phyloP scores from a whole-genome alignment of 2,888 invertebrate species.

The Slavum lentiscoides region DNA sequence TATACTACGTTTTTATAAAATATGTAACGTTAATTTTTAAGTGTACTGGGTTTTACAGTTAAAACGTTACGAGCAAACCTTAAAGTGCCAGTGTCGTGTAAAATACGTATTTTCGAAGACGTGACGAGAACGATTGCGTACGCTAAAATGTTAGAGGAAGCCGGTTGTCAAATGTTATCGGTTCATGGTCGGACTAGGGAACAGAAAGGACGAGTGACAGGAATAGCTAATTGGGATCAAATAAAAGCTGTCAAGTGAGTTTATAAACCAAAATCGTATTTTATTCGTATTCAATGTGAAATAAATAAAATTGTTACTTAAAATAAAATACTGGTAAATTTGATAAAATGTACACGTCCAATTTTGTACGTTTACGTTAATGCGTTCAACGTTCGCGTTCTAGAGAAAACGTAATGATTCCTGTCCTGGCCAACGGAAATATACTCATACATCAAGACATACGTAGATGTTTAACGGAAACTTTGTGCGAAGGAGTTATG shows the following conservation, averaged over 20 bases:
- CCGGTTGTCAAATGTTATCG: constrained; percentile 88
- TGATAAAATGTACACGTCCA: background rate
- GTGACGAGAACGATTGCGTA: constrained; percentile 84
- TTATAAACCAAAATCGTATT: background rate
- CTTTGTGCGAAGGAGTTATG: constrained; percentile 87
- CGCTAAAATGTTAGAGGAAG: constrained; percentile 91
- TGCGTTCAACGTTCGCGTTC: constrained; percentile 56
- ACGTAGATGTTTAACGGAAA: constrained; percentile 78
- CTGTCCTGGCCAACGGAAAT: constrained; percentile 97
- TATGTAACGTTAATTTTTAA: background rate
- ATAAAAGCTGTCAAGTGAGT: constrained; percentile 84
- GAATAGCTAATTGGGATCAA: constrained; percentile 90
- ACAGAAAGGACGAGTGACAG: constrained; percentile 94
- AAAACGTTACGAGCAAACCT: constrained; percentile 71
- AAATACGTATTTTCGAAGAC: constrained; percentile 88
- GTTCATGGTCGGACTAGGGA: constrained; percentile 95
- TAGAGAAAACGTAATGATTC: constrained; percentile 83
- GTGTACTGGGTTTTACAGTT: constrained; percentile 65
- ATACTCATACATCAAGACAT: constrained; percentile 90
- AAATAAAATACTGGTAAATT: background rate
- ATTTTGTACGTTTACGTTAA: background rate
- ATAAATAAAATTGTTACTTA: background rate
- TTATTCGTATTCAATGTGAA: background rate
- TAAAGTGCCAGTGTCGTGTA: constrained; percentile 91
- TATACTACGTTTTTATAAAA: background rate